Evolutionary conservation across 2,888 invertebrate species (phyloP), one percentile per base, ranked within the genome.

Genomic region (Rotaria macrura): DNA sequence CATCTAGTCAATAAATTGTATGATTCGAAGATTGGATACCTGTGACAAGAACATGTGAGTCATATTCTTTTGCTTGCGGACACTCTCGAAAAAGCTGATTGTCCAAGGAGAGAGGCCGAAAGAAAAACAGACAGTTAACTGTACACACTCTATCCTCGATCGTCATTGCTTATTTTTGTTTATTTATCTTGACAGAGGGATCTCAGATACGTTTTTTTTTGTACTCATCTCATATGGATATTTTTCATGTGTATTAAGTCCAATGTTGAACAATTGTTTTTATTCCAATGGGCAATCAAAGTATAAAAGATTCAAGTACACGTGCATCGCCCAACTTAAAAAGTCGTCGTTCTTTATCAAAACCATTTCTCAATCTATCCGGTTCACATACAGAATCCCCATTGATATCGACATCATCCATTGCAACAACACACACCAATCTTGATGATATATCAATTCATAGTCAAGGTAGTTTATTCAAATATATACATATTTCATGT

Each of bases 291-390:
- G 74, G 74, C 38, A 79, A 79, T 79, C 74, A 79, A 79, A 79
- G 25, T 40, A 43, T 38, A 79, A 79, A 43, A 79, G 74, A 79
- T 43, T 43, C 40, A 9, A 38, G 74, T 79, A 43, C 74, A 79
- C 74, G 74, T 79, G 38, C 43, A 79, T 79, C 74, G 43, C 74
- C 74, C 23, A 79, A 43, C 43, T 79, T 79, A 79, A 79, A 79
- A 79, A 79, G 74, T 79, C 74, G 74, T 43, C 74, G 74, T 79
- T 79, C 74, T 43, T 23, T 79, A 23, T 79, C 74, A 43, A 79
- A 79, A 43, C 74, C 74, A 79, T 79, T 79, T 79, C 43, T 79
- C 12, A 79, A 79, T 79, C 25, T 79, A 40, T 79, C 74, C 4
- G 65, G 65, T 65, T 79, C 74, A 79, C 74, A 79, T 40, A 79